A percentile compares a stretch with the other conserved stretches of the same genome.
Evolutionary conservation across 2,888 invertebrate genomes (phyloP).

Genomic region (Sinelater perroti): DNA sequence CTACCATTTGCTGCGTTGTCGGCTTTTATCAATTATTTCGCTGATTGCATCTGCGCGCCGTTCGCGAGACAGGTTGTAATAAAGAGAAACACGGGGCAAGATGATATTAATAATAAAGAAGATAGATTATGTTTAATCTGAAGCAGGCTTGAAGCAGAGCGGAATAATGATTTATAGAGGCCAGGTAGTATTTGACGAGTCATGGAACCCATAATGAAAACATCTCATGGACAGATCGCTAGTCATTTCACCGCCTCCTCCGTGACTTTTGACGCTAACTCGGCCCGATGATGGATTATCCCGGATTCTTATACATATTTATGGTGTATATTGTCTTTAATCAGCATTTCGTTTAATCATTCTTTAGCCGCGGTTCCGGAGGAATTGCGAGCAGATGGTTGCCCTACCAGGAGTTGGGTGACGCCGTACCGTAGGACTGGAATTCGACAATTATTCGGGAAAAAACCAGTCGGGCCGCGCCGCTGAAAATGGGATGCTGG

Average conservation of each 20-base stretch:
- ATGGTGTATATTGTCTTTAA: slow-evolving; percentile 52
- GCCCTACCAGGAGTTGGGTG: background rate
- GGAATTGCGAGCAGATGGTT: slow-evolving; percentile 21
- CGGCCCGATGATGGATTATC: slow-evolving; percentile 59
- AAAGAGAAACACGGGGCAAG: slow-evolving; percentile 31
- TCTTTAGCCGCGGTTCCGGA: slow-evolving; percentile 17
- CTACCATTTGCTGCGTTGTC: slow-evolving; percentile 12
- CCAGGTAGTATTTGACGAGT: slow-evolving; percentile 58
- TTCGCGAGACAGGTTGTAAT: slow-evolving; percentile 25
- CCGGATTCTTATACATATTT: slow-evolving; percentile 45
- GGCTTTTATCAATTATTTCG: slow-evolving; percentile 25
- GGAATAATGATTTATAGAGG: slow-evolving; percentile 55
- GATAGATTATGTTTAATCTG: slow-evolving; percentile 45
- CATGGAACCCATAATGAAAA: slow-evolving; percentile 63
- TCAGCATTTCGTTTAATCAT: slow-evolving; percentile 61
- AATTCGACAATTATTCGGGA: slow-evolving; percentile 22
- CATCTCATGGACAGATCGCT: slow-evolving; percentile 62
- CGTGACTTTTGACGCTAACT: slow-evolving; percentile 63
- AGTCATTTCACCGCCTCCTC: slow-evolving; percentile 62
- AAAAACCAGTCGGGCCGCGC: slow-evolving; percentile 33
- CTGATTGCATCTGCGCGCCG: slow-evolving; percentile 20
- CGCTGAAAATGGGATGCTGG: slow-evolving; percentile 40
- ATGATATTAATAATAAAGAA: slow-evolving; percentile 49
- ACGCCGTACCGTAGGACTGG: slow-evolving; percentile 19
- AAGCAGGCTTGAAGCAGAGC: slow-evolving; percentile 30